These are phyloP conservation scores for Mimachlamys varia DNA, from an alignment of 2,888 invertebrate species.

Conservation along the genomic window DNA sequence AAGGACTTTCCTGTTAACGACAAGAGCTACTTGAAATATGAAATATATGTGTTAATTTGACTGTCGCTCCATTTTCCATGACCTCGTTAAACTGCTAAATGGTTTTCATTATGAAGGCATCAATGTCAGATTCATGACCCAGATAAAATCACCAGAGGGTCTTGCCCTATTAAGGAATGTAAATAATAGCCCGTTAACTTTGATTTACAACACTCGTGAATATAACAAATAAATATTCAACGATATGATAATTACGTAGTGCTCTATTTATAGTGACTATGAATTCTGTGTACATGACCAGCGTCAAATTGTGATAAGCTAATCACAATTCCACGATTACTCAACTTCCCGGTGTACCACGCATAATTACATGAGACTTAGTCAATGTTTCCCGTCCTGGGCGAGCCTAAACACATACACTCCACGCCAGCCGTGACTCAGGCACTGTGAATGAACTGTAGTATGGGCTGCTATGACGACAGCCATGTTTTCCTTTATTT, in stretches of 20 bases:
- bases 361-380: conserved; percentile 21
- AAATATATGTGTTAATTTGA: no score
- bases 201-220: background rate
- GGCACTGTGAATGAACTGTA: conserved; percentile 54
- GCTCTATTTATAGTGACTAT: background rate
- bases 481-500: conserved; percentile 57
- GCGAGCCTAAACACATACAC: conserved; percentile 24
- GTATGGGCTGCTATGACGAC: conserved; percentile 52
- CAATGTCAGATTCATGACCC: background rate
- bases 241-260: conserved; percentile 12
- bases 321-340: conserved; percentile 14
- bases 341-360: conserved; percentile 13
- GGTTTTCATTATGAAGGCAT: background rate
- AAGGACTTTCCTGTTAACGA: no score
- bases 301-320: background rate
- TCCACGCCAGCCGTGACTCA: conserved; percentile 46
- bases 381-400: conserved; percentile 29
- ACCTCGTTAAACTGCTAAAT: no score
- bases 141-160: background rate
- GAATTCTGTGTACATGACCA: background rate
- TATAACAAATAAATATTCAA: background rate
- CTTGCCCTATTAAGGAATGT: no score
- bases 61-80: no score
- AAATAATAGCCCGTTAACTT: no score
- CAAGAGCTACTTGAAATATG: no score